phyloP scores from a whole-genome alignment of 2,888 invertebrate genomes.

The Noctua janthe region DNA sequence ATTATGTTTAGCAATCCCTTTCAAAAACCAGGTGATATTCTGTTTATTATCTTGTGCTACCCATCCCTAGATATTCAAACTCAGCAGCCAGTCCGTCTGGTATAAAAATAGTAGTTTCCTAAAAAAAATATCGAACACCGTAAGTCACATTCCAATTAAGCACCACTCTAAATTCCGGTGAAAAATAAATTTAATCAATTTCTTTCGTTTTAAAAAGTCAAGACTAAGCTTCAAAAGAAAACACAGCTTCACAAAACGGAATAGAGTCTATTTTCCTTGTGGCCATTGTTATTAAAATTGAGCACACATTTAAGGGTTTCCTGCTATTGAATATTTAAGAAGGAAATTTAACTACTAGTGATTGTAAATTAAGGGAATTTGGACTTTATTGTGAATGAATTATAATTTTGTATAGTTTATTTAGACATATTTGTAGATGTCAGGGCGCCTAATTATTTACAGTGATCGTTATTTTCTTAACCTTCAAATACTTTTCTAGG shows the following conservation, averaged over 20 bases:
- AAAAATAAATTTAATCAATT: slow-evolving; percentile 33
- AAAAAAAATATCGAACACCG: not conserved
- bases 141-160: slow-evolving; percentile 50
- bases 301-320: slow-evolving; percentile 69
- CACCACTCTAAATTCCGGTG: slow-evolving; percentile 9
- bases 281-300: slow-evolving; percentile 53
- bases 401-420: slow-evolving; percentile 3
- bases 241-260: not conserved
- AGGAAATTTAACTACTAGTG: slow-evolving; percentile 66
- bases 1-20: not conserved
- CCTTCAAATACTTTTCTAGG: slow-evolving; percentile 6
- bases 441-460: slow-evolving; percentile 3
- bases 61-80: not conserved
- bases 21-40: not conserved
- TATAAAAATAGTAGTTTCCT: not conserved
- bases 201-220: slow-evolving; percentile 18
- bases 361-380: slow-evolving; percentile 12
- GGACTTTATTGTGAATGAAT: not conserved
- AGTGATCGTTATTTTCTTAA: slow-evolving; percentile 19
- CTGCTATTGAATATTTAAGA: slow-evolving; percentile 74
- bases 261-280: slow-evolving; percentile 15
- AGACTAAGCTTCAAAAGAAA: slow-evolving; percentile 3
- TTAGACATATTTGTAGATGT: not conserved
- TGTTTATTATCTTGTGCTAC: not conserved
- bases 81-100: not conserved